Evolutionary conservation across 2,888 invertebrate species (phyloP).

Genomic region (Zeuzera pyrina): DNA sequence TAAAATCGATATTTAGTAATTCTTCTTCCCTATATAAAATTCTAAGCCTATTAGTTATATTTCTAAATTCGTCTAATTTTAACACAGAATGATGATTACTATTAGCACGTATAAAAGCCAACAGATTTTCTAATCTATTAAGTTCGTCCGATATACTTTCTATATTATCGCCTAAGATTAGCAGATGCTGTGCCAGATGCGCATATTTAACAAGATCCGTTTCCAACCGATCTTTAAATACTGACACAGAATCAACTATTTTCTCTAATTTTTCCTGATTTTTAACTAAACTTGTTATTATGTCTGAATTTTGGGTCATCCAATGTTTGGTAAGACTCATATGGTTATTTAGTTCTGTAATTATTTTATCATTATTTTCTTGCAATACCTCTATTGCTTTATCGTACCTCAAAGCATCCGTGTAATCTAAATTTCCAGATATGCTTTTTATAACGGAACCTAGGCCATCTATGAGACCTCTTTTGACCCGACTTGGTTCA

Average conservation of each 20-base stretch:
- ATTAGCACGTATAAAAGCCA: constrained; percentile 7
- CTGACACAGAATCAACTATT: neutral
- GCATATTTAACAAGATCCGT: neutral
- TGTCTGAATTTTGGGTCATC: neutral
- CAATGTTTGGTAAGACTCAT: neutral
- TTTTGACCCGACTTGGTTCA: neutral
- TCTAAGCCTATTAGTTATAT: neutral
- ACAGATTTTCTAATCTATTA: constrained; percentile 5
- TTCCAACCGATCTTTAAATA: neutral
- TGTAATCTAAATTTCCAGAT: neutral
- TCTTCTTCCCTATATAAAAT: neutral
- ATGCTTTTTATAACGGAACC: neutral
- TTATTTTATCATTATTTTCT: neutral
- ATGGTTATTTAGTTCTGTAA: neutral
- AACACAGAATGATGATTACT: constrained; percentile 8
- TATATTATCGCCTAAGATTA: neutral
- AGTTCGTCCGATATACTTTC: constrained; percentile 5
- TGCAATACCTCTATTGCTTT: neutral
- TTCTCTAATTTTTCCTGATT: neutral
- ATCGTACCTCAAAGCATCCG: neutral
- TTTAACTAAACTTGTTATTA: neutral
- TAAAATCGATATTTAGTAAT: neutral
- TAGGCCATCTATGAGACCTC: neutral
- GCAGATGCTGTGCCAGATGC: neutral
- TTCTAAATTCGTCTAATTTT: neutral